A percentile compares a stretch with the other conserved stretches of the same genome.
These are phyloP conservation scores for Anguilla pacifica DNA, from an alignment of 2,797 vertebrate genomes.

Conservation along the genomic window DNA sequence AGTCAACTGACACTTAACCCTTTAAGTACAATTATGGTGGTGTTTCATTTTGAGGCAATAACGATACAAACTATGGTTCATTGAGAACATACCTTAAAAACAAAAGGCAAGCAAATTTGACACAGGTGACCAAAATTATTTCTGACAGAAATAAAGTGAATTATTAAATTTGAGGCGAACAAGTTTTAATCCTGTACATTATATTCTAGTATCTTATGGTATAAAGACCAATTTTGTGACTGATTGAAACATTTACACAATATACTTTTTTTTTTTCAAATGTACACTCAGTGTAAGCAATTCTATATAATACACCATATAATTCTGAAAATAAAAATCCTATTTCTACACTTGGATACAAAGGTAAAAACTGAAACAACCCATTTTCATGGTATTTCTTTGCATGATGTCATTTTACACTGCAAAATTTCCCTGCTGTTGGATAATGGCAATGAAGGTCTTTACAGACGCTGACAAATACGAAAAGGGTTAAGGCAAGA, in stretches of 20 bases:
- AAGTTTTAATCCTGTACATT: not conserved
- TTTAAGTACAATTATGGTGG: constrained; percentile 60
- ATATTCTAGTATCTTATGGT: not conserved
- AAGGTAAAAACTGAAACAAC: constrained; percentile 4
- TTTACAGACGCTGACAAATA: not conserved
- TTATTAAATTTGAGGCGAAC: not conserved
- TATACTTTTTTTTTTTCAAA: not conserved
- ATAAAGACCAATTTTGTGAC: not conserved
- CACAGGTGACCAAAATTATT: not conserved
- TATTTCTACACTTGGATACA: not conserved
- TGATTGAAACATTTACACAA: not conserved
- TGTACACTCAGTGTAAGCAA: not conserved
- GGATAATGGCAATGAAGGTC: not conserved
- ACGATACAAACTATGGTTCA: constrained; percentile 44
- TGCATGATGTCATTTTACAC: not conserved
- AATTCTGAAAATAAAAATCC: constrained; percentile 8
- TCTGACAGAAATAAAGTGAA: not conserved
- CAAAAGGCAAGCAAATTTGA: not conserved
- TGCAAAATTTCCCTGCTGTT: constrained; percentile 3
- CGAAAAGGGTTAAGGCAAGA: constrained; percentile 9
- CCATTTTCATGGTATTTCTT: constrained; percentile 3
- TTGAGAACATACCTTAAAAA: constrained; percentile 21
- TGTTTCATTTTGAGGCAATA: constrained; percentile 48
- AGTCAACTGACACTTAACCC: constrained; percentile 71
- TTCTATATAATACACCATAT: not conserved